A percentile compares a stretch with the other conserved stretches of the same genome.
phyloP scores from a whole-genome alignment of 2,888 invertebrate species.

The Coelopa pilipes region DNA sequence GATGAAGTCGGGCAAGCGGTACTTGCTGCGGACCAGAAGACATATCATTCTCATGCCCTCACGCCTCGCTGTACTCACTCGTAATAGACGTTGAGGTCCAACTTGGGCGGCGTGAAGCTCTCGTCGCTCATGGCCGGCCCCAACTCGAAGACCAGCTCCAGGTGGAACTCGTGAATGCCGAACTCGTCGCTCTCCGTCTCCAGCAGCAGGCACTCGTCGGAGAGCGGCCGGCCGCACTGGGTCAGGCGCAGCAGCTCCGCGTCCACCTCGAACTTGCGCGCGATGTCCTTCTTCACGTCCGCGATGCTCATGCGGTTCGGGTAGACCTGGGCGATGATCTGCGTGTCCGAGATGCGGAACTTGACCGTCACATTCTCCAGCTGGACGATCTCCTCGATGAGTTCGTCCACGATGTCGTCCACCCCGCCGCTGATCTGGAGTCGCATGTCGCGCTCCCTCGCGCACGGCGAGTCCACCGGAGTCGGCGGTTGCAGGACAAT shows the following conservation, averaged over 20 bases:
- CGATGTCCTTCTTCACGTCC: slow-evolving; percentile 73
- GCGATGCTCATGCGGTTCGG: slow-evolving; percentile 68
- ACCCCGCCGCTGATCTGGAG: not conserved
- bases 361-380: slow-evolving; percentile 65
- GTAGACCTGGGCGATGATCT: slow-evolving; percentile 64
- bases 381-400: slow-evolving; percentile 49
- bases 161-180: slow-evolving; percentile 61
- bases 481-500: slow-evolving; percentile 13
- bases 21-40: slow-evolving; percentile 54
- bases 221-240: slow-evolving; percentile 66
- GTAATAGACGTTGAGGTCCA: slow-evolving; percentile 64
- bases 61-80: slow-evolving; percentile 52
- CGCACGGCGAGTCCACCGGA: slow-evolving; percentile 17
- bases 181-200: slow-evolving; percentile 59
- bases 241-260: slow-evolving; percentile 68
- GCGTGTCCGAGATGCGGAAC: slow-evolving; percentile 58
- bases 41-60: not conserved
- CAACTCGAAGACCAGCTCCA: slow-evolving; percentile 45
- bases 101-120: slow-evolving; percentile 42
- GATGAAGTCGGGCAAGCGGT: slow-evolving; percentile 69
- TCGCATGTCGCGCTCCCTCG: not conserved
- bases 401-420: slow-evolving; percentile 36
- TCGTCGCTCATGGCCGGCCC: not conserved
- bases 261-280: slow-evolving; percentile 70
- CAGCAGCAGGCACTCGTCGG: slow-evolving; percentile 54